Evolutionary conservation across 2,888 invertebrate genomes (phyloP), one percentile per base, ranked within the genome.

Genomic region (Lasioglossum morio): DNA sequence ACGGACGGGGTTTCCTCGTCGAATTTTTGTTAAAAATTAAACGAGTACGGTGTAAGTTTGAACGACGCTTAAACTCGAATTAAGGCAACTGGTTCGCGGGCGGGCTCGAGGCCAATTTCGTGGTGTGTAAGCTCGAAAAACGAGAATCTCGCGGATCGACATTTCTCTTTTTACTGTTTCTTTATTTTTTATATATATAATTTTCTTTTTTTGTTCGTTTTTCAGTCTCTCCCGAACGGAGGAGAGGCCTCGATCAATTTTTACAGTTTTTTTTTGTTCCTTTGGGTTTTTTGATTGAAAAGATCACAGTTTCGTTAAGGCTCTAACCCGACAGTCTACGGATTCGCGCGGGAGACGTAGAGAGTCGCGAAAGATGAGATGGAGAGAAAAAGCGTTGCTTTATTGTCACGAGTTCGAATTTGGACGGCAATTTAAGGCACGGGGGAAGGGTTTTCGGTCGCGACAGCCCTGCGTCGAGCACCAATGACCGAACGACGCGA

Each of bases 371-470:
- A 77, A 53, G 53, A 10, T n/a, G 77, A 79, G 77, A 79, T 60
- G 46, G 60, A 75, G 79, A 79, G 66, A 34, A 34, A 83, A 78
- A 87, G 78, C 86, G 73, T 86, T 72, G 78, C 60, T 91, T 91
- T 91, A 91, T 91, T 90, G 92, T 92, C 92, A 91, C 90, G 79
- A 86, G 87, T 86, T 82, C 79, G 84, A 87, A 86, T 84, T 76
- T 93, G 93, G 93, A 93, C 93, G 93, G 93, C 86, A 91, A 86
- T 91, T 91, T 93, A 93, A 93, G 93, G 93, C 93, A 93, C 93
- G 89, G 84, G 69, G 79, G 79, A 82, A 85, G 70, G 85, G 78
- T 90, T 83, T 81, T 76, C 81, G 72, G 81, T 72, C 87, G 91
- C 92, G 93, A 92, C 93, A 92, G 91, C 92, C 91, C 76, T 70